Percentiles rank a stretch among this genome's conserved stretches.
These are phyloP conservation scores for Propithecus perrieri DNA, from an alignment of 2,797 vertebrate genomes.

Conservation along the genomic window DNA sequence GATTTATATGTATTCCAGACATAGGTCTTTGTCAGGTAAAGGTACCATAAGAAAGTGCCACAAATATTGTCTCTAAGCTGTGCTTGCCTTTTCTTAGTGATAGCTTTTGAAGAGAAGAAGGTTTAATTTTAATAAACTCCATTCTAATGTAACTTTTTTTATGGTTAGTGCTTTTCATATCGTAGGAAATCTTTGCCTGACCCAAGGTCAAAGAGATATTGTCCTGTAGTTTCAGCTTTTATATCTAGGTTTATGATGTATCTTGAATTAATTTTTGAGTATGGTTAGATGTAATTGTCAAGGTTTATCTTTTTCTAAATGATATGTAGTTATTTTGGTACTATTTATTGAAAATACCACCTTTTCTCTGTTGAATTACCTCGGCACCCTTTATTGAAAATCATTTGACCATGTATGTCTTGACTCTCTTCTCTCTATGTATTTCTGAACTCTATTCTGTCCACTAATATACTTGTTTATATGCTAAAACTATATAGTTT, in stretches of 20 bases:
- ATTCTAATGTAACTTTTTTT: not conserved
- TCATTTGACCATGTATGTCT: not conserved
- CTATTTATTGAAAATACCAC: not conserved
- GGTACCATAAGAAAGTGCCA: not conserved
- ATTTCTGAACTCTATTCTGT: not conserved
- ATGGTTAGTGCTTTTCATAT: slow-evolving; percentile 3
- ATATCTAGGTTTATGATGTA: not conserved
- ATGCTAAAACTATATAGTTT: not conserved
- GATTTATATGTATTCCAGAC: not conserved
- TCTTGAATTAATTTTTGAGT: not conserved
- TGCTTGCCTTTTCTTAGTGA: not conserved
- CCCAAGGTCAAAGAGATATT: not conserved
- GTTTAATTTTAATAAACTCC: not conserved
- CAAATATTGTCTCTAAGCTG: not conserved
- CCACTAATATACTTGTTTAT: not conserved
- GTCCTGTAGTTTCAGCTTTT: not conserved
- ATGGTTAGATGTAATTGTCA: not conserved
- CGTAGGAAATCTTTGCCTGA: slow-evolving; percentile 15
- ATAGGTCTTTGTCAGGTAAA: not conserved
- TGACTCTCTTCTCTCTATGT: not conserved
- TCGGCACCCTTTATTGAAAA: not conserved
- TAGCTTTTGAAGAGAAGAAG: not conserved
- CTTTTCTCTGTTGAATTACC: not conserved
- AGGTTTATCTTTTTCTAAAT: not conserved
- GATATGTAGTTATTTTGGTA: not conserved